Percentiles rank a stretch among this genome's conserved stretches.
Evolutionary conservation across 2,113 vertebrate species (phyloP).

Genomic region (Orycteropus afer): DNA sequence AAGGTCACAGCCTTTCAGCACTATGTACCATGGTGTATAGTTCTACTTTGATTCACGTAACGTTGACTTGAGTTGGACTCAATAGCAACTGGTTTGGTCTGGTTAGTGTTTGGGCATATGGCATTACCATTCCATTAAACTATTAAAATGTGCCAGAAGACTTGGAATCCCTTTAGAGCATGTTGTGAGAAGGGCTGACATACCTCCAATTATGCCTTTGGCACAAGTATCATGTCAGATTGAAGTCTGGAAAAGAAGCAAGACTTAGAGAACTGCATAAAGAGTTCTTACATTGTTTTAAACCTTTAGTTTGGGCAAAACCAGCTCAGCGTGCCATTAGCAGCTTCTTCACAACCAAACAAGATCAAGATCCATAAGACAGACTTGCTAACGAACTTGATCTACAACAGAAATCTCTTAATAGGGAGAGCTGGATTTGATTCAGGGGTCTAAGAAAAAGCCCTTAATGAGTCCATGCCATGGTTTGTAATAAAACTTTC

Average conservation of each 20-base stretch:
- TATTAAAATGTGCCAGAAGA: conserved; percentile 21
- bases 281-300: conserved; percentile 48
- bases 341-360: conserved; percentile 17
- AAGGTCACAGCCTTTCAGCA: neutral
- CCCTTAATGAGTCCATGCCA: neutral
- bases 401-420: neutral
- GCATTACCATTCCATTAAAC: conserved; percentile 34
- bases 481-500: neutral
- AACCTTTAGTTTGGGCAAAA: neutral
- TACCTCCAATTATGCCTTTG: conserved; percentile 46
- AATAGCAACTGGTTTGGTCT: neutral
- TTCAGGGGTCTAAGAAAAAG: neutral
- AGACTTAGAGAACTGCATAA: neutral
- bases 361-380: neutral
- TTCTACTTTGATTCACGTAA: neutral
- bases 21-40: neutral
- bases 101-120: conserved; percentile 65
- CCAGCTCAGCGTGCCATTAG: neutral
- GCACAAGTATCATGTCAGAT: conserved; percentile 31
- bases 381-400: conserved; percentile 8
- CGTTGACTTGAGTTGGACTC: neutral
- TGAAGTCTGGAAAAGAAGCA: conserved; percentile 45
- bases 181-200: neutral
- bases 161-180: conserved; percentile 44
- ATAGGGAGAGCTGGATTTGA: neutral